Evolutionary conservation across 1,140 invertebrate species (phyloP).

Genomic region (Micrasema minimum): DNA sequence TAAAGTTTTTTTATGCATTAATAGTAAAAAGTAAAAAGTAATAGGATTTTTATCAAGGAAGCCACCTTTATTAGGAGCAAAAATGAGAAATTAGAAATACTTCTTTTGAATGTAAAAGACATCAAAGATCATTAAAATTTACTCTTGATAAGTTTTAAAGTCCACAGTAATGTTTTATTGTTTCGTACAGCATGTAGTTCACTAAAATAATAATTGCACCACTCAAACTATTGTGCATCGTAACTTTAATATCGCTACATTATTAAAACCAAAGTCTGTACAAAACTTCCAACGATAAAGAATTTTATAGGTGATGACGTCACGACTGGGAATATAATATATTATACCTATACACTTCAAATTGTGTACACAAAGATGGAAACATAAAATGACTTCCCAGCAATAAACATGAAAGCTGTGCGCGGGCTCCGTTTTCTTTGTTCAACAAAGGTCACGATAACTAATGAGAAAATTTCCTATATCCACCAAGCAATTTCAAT

Average conservation of each 20-base stretch:
- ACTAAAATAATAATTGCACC: not conserved
- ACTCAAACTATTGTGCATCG: constrained; percentile 6
- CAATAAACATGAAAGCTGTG: constrained; percentile 23
- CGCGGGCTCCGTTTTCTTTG: constrained; percentile 15
- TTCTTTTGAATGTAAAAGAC: too few relatives aligned
- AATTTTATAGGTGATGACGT: constrained; percentile 31
- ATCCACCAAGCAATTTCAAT: too few relatives aligned
- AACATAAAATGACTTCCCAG: constrained; percentile 25
- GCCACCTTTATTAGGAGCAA: too few relatives aligned
- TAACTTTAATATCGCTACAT: not conserved
- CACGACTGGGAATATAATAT: constrained; percentile 14
- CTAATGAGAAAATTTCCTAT: constrained; percentile 1
- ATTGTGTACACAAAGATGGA: constrained; percentile 10
- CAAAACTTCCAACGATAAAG: constrained; percentile 2
- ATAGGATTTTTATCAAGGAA: too few relatives aligned
- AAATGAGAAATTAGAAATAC: too few relatives aligned
- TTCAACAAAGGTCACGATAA: constrained; percentile 26
- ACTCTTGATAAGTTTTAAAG: too few relatives aligned
- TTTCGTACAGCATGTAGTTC: too few relatives aligned
- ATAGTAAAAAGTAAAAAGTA: too few relatives aligned
- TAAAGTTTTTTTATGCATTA: too few relatives aligned
- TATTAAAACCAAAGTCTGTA: not conserved
- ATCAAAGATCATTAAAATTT: too few relatives aligned
- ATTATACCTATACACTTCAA: not conserved
- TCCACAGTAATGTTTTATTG: too few relatives aligned